phyloP scores from a whole-genome alignment of 2,888 invertebrate genomes.

The Nyleta sp. region DNA sequence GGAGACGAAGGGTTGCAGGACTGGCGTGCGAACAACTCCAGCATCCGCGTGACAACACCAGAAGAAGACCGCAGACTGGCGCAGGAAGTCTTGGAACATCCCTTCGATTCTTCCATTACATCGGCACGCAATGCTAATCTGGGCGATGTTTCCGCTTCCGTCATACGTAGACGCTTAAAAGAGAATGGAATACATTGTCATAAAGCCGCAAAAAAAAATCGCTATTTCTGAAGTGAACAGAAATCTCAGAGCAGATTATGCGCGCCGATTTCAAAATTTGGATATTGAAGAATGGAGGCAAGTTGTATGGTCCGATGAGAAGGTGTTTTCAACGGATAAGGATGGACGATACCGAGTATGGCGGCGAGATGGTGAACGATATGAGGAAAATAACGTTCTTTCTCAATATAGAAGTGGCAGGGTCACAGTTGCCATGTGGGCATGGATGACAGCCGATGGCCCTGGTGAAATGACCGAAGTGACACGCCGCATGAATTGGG shows the following conservation, averaged over 20 bases:
- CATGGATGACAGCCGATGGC: conserved; percentile 11
- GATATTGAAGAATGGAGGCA: conserved; percentile 19
- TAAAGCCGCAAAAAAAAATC: conserved; percentile 38
- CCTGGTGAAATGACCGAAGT: neutral
- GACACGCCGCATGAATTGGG: conserved; percentile 1
- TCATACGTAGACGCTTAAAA: conserved; percentile 22
- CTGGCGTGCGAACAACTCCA: neutral
- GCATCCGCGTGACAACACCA: conserved; percentile 2
- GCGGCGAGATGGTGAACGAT: conserved; percentile 1
- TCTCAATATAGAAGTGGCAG: neutral
- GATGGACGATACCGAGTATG: conserved; percentile 9
- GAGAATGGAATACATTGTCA: conserved; percentile 26
- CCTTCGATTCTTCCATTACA: conserved; percentile 1
- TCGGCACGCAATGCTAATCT: conserved; percentile 19
- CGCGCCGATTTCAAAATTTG: neutral
- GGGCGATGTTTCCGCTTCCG: neutral
- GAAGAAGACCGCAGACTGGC: conserved; percentile 2
- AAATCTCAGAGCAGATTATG: conserved; percentile 8
- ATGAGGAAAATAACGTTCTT: neutral
- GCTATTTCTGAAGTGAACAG: conserved; percentile 18
- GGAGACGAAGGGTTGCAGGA: neutral
- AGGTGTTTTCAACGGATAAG: conserved; percentile 26
- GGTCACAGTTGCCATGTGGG: conserved; percentile 1
- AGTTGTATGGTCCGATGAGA: conserved; percentile 42
- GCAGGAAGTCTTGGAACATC: conserved; percentile 3